Percentiles rank a stretch among this genome's conserved stretches.
phyloP scores from a whole-genome alignment of 2,888 invertebrate species.

The Drosophila affinis region DNA sequence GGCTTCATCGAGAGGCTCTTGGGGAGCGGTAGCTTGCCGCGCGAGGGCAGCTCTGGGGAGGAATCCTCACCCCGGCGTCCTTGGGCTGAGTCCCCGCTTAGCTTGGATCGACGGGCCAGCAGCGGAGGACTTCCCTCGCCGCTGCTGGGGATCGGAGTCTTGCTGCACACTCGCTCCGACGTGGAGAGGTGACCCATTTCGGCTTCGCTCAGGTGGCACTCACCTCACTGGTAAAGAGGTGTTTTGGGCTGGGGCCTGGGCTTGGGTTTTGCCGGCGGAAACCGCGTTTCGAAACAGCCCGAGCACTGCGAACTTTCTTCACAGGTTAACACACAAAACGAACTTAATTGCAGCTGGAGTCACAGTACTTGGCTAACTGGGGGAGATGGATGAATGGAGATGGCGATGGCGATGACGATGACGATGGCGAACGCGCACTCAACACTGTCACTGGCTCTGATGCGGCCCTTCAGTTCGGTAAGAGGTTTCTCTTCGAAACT shows the following conservation, averaged over 20 bases:
- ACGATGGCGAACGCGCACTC: not conserved
- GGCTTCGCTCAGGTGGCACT: slow-evolving; percentile 30
- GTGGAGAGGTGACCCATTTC: slow-evolving; percentile 82
- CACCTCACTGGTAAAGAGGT: not conserved
- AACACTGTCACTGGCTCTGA: slow-evolving; percentile 19
- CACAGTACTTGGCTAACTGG: slow-evolving; percentile 44
- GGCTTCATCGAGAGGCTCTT: slow-evolving; percentile 5
- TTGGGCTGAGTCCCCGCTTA: slow-evolving; percentile 51
- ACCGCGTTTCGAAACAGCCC: slow-evolving; percentile 57
- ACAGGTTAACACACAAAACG: slow-evolving; percentile 71
- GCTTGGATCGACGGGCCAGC: slow-evolving; percentile 57
- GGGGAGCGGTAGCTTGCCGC: slow-evolving; percentile 41
- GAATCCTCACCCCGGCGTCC: slow-evolving; percentile 62
- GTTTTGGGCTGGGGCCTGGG: slow-evolving; percentile 8
- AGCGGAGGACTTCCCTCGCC: slow-evolving; percentile 59
- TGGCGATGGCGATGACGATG: slow-evolving; percentile 1
- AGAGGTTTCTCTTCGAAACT: slow-evolving; percentile 33
- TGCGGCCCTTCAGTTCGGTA: slow-evolving; percentile 44
- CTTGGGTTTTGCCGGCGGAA: slow-evolving; percentile 54
- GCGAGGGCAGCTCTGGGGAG: slow-evolving; percentile 58
- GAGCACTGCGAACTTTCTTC: slow-evolving; percentile 67
- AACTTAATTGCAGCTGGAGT: slow-evolving; percentile 60
- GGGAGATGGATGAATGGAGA: slow-evolving; percentile 16
- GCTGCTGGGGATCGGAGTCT: slow-evolving; percentile 57
- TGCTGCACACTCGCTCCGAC: slow-evolving; percentile 80